These are phyloP conservation scores for Dicycla oo DNA, from an alignment of 2,888 invertebrate genomes.

Conservation along the genomic window DNA sequence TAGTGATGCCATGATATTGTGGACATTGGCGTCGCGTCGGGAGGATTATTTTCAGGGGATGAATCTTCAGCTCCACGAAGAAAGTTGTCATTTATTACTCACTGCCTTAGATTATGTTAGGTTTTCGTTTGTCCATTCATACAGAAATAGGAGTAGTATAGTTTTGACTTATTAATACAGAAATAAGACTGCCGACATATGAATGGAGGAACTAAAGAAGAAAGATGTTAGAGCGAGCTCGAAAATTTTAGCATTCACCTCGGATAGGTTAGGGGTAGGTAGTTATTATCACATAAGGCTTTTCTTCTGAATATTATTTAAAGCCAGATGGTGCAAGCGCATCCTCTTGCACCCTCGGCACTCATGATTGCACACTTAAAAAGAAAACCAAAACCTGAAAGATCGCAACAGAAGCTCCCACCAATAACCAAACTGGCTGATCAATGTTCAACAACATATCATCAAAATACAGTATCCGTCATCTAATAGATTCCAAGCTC, in stretches of 20 bases:
- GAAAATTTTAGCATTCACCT: too few species aligned
- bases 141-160: not conserved
- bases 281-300: too few species aligned
- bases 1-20: not conserved
- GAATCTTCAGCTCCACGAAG: too few species aligned
- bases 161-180: too few species aligned
- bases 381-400: not conserved
- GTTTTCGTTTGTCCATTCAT: not conserved
- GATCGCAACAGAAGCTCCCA: not conserved
- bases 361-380: not conserved
- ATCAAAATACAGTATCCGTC: constrained; percentile 7
- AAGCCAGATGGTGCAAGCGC: not conserved
- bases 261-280: too few species aligned
- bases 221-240: too few species aligned
- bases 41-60: too few species aligned
- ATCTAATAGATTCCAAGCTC: constrained; percentile 58
- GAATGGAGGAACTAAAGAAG: too few species aligned
- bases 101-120: not conserved
- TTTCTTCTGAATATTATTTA: not conserved
- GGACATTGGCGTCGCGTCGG: too few species aligned
- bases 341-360: not conserved
- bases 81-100: not conserved
- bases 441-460: not conserved
- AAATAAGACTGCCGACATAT: too few species aligned
- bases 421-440: not conserved